Conservation (phyloP, 2,113 vertebrate species). For the Merops nubicus region DNA sequence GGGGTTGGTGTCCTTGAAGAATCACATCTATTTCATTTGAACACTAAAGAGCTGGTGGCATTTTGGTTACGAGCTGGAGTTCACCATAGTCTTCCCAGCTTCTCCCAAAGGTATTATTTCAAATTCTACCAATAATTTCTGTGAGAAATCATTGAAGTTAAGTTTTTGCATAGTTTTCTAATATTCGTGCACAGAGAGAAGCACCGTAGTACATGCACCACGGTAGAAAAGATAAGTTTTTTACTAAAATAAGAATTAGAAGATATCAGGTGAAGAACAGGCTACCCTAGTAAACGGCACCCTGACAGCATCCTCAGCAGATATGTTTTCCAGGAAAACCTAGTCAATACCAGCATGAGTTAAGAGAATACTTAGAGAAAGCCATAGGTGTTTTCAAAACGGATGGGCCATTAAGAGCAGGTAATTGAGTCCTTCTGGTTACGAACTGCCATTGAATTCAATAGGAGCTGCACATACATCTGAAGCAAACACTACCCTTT, state of each 20-base stretch:
- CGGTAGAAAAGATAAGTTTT: neutral
- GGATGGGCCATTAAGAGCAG: conserved; percentile 10
- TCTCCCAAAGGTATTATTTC: neutral
- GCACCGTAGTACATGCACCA: neutral
- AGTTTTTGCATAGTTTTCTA: neutral
- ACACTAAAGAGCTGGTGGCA: neutral
- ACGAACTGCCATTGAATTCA: neutral
- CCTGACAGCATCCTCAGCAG: neutral
- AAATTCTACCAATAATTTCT: neutral
- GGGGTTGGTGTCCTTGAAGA: neutral
- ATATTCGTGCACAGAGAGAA: neutral
- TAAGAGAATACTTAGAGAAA: conserved; percentile 29
- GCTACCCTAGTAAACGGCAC: neutral
- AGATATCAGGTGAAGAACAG: neutral
- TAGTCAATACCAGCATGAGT: conserved; percentile 12
- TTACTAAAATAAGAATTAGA: neutral
- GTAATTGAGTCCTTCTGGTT: conserved; percentile 20
- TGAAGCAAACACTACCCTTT: neutral
- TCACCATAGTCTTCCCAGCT: neutral
- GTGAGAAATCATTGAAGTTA: neutral
- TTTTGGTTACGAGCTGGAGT: neutral
- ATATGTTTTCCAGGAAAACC: neutral
- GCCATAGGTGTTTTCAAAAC: conserved; percentile 30
- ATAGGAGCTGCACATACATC: neutral
- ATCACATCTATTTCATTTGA: neutral